Percentiles rank a stretch among this genome's conserved stretches.
Conservation (phyloP, 2,888 invertebrate species). For the Piscicola geometra region DNA sequence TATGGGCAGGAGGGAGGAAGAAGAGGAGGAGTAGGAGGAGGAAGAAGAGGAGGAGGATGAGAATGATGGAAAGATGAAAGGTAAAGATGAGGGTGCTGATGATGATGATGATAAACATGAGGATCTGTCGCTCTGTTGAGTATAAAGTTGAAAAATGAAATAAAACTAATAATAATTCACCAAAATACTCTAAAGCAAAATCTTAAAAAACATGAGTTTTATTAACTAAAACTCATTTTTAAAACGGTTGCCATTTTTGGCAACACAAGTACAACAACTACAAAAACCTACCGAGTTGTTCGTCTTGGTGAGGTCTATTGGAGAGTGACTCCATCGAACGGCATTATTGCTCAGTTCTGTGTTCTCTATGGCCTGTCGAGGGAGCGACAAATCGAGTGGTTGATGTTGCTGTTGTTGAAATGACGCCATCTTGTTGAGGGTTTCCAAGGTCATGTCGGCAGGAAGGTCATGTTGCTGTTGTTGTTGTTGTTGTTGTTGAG, state of each 20-base stretch:
- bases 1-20: conserved; percentile 1
- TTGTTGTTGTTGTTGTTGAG: too few relatives aligned
- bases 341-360: not conserved
- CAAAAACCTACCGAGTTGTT: not conserved
- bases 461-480: not conserved
- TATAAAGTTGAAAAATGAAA: too few relatives aligned
- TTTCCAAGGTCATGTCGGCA: conserved; percentile 9
- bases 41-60: conserved; percentile 9
- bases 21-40: conserved; percentile 1
- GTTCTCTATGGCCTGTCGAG: not conserved
- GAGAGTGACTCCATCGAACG: not conserved
- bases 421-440: not conserved
- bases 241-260: too few relatives aligned
- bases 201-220: too few relatives aligned
- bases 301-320: conserved; percentile 5
- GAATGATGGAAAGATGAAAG: not conserved
- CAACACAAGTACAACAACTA: too few relatives aligned
- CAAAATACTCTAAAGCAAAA: too few relatives aligned
- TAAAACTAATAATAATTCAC: too few relatives aligned
- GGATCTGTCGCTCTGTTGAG: not conserved
- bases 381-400: not conserved
- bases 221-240: too few relatives aligned
- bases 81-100: not conserved
- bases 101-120: not conserved
- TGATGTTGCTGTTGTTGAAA: not conserved